Conservation (phyloP, 2,797 vertebrate species). For the Mormyrus proboscirostris region DNA sequence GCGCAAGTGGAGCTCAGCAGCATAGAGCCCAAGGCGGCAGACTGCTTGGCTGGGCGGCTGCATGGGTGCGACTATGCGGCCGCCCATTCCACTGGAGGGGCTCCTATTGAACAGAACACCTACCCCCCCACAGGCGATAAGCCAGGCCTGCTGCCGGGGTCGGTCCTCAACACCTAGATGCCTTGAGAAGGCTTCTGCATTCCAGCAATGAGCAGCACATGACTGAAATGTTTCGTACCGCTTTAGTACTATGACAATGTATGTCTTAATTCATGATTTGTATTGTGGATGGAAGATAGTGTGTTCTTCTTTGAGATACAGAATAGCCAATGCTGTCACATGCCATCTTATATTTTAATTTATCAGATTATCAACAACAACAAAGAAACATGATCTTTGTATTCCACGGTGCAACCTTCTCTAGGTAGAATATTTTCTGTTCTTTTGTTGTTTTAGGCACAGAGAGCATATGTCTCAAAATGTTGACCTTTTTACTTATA, state of each 20-base stretch:
- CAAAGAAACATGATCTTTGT: background rate
- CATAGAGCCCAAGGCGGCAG: conserved; percentile 34
- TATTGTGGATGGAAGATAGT: background rate
- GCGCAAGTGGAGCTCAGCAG: conserved; percentile 47
- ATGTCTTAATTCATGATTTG: background rate
- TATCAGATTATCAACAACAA: background rate
- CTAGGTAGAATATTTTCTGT: background rate
- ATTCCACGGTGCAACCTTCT: background rate
- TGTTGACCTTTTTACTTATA: background rate
- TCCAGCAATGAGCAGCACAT: background rate
- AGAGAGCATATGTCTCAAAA: background rate
- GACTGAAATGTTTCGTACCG: background rate
- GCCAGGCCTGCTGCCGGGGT: conserved; percentile 35
- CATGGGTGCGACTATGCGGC: conserved; percentile 34
- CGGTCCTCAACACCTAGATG: conserved; percentile 20
- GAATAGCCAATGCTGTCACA: background rate
- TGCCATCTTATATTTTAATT: background rate
- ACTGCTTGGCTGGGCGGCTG: conserved; percentile 44
- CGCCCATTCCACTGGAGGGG: background rate
- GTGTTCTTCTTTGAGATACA: background rate
- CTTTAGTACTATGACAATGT: background rate
- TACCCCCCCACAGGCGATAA: conserved; percentile 17
- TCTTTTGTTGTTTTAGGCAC: background rate
- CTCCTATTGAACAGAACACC: background rate
- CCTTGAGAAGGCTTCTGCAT: background rate